Evolutionary conservation across 2,888 invertebrate genomes (phyloP), one percentile per base, ranked within the genome.

Genomic region (Cryptus armator): DNA sequence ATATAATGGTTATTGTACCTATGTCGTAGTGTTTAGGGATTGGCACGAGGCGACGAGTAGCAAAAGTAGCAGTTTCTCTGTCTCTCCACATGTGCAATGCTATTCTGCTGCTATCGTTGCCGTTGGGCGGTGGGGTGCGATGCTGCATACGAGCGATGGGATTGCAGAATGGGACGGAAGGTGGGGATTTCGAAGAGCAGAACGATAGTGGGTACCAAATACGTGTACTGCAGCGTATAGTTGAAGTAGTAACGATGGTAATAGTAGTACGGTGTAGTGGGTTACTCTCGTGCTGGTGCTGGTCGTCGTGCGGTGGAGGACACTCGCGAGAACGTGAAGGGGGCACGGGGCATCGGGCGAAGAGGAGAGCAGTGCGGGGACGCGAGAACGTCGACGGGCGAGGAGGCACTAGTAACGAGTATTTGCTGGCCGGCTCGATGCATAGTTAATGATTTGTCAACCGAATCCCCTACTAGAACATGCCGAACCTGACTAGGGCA

Each of bases 371-470:
- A 68, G 84, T 51, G 79, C 78, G 68, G 72, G 43, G 75, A 37
- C 56, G 44, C 56, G 79, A 71, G 76, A 64, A 71, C 62, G 68
- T 74, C 75, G 81, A 77, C 80, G 84, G 68, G 77, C 76, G 81
- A 74, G 70, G 67, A 75, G 75, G 83, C 59, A 85, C 81, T 85
- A 74, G 92, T 93, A 93, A 93, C 93, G 93, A 93, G 93, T 93
- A 93, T 93, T 93, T 93, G 93, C 93, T 91, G 92, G 93, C 90
- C 91, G 90, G 92, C 92, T 93, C 92, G 93, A 93, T 93, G 93
- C 93, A 93, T 93, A 93, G 93, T 93, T 93, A 93, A 93, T 93
- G 93, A 93, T 93, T 93, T 93, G 93, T 93, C 93, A 93, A 93
- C 93, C 88, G 85, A 91, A 89, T 90, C 76, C 89, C 89, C 91